phyloP scores from a whole-genome alignment of 2,888 invertebrate genomes.

The Schizotus pectinicornis region DNA sequence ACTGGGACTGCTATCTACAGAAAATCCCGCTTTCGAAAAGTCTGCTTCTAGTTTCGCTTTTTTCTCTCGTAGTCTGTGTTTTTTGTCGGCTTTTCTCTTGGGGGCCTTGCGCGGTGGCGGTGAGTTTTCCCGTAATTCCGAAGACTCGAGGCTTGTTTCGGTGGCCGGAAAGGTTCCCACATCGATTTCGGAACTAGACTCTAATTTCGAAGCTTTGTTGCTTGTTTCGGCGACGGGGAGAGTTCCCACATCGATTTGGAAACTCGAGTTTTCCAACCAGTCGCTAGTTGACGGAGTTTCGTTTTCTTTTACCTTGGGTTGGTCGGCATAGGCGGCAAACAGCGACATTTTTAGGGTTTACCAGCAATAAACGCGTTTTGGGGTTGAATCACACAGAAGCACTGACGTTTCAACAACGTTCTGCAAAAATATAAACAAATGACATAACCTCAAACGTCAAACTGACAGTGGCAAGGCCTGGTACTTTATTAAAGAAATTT shows the following conservation, averaged over 20 bases:
- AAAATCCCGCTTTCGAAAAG: conserved; percentile 32
- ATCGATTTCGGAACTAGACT: conserved; percentile 57
- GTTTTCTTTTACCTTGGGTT: conserved; percentile 24
- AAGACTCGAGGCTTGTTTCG: conserved; percentile 6
- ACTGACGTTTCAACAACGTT: neutral
- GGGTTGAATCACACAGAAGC: no score
- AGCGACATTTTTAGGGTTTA: conserved; percentile 59
- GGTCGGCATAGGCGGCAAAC: conserved; percentile 58
- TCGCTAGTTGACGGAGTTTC: conserved; percentile 24
- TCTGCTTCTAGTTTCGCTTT: conserved; percentile 33
- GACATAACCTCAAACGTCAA: no score
- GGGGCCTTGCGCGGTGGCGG: conserved; percentile 4
- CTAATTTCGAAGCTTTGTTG: no score
- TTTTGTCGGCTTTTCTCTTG: conserved; percentile 37
- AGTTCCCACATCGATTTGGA: conserved; percentile 43
- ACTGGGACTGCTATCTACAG: conserved; percentile 54
- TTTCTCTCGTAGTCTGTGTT: conserved; percentile 45
- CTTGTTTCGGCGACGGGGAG: conserved; percentile 8
- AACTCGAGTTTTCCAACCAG: conserved; percentile 59
- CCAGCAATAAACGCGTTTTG: no score
- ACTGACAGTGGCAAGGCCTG: no score
- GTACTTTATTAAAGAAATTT: no score
- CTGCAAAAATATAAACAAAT: no score
- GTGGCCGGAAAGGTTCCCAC: conserved; percentile 25
- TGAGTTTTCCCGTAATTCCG: neutral